Evolutionary conservation across 2,888 invertebrate genomes (phyloP), one percentile per base, ranked within the genome.

Genomic region (Tachina lurida): DNA sequence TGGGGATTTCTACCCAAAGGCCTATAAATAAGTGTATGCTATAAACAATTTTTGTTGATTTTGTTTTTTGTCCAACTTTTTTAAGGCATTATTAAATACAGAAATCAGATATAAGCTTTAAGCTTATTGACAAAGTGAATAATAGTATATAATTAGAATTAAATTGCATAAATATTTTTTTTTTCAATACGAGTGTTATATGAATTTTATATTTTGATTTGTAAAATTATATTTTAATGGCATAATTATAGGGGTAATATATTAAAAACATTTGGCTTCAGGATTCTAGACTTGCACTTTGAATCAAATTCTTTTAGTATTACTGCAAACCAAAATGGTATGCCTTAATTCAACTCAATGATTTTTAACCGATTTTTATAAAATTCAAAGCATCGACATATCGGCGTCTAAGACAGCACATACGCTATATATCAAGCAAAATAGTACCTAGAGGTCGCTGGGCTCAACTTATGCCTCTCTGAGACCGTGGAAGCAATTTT

Each of bases 1-100:
- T 52, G 63, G 39, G 13, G 31, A 41, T 58, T 22, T 52, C 45
- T 58, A 63, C 58, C 78, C 78, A 52, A 65, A 73, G 75, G 54
- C 60, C 86, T 83, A 7, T 83, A 86, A 86, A 83, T 83, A 86
- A 86, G 80, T 79, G 75, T 86, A 86, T 79, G 86, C 58, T 73
- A 83, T 86, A 80, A 78, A 81, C 75, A 78, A 83, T 82, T 77
- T 68, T n/a, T 31, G 12, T 79, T 39, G 31, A 70, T 62, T 76
- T 74, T 73, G n/a, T 70, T 67, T 70, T 31, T 43, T 54, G 31
- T 19, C 10, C 4, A 47, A 41, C 47, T 15, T 78, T 22, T 58
- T 62, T 58, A 49, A 22, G 45, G 17, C 13, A 10, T 68, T 31
- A 31, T 49, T 19, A 1, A 68, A 13, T 10, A 68, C 49, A 52